These are phyloP conservation scores for Marmota flaviventris DNA, from an alignment of 2,113 vertebrate genomes.

Conservation along the genomic window DNA sequence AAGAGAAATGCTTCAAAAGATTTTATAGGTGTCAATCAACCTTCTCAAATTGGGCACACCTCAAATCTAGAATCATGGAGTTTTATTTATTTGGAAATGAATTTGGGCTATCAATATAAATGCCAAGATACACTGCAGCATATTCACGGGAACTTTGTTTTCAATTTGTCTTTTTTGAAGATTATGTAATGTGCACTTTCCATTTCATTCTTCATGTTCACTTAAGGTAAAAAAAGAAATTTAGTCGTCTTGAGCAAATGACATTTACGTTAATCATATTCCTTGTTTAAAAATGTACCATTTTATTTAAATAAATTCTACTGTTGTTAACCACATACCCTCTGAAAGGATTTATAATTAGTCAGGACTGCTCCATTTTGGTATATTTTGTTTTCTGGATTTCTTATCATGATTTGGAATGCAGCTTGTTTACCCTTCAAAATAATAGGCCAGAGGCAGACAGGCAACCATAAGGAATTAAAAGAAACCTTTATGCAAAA, in stretches of 20 bases:
- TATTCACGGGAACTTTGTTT: neutral
- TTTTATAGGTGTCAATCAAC: too few species aligned
- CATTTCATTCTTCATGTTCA: neutral
- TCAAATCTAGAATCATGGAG: too few species aligned
- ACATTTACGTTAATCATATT: neutral
- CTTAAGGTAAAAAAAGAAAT: neutral
- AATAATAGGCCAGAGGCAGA: conserved; percentile 13
- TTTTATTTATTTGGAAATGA: too few species aligned
- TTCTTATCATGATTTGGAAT: conserved; percentile 64
- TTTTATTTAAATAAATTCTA: conserved; percentile 39
- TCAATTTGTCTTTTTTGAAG: neutral
- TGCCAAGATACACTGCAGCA: too few species aligned
- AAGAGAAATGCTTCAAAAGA: too few species aligned
- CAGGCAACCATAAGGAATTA: neutral
- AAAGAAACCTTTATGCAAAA: conserved; percentile 40
- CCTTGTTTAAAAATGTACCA: neutral
- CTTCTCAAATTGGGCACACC: too few species aligned
- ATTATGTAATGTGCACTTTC: neutral
- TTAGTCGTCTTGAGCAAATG: neutral
- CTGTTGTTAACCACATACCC: neutral
- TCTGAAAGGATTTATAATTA: conserved; percentile 35
- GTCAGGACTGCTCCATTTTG: neutral
- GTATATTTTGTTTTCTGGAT: conserved; percentile 43
- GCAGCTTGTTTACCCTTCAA: neutral
- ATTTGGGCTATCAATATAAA: too few species aligned